These are phyloP conservation scores for Aegithalos caudatus DNA, from an alignment of 2,113 vertebrate species.

Conservation along the genomic window DNA sequence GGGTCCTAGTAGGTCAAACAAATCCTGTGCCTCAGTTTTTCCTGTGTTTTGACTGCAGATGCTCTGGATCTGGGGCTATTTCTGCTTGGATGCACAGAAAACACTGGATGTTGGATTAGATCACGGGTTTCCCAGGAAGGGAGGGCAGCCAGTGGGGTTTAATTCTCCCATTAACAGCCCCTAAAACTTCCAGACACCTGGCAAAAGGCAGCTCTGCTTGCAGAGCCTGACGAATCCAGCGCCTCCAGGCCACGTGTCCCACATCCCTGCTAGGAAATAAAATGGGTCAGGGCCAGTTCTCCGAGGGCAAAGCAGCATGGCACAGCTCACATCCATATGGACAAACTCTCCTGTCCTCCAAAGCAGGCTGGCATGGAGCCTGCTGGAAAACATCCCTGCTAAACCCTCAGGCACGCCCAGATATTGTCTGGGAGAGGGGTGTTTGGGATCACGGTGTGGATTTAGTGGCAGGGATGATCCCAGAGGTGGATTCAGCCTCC, in stretches of 20 bases:
- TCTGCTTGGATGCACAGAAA: not conserved
- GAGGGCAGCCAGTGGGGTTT: not conserved
- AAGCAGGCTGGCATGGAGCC: not conserved
- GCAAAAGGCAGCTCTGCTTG: not conserved
- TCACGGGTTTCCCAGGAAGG: rapidly evolving
- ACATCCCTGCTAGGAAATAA: not conserved
- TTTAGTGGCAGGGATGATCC: not conserved
- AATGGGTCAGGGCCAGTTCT: conserved; percentile 49
- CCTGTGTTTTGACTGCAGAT: not conserved
- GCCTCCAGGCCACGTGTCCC: not conserved
- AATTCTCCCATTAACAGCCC: not conserved
- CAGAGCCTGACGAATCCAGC: not conserved
- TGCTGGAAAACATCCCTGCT: not conserved
- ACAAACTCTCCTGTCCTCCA: not conserved
- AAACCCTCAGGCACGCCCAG: not conserved
- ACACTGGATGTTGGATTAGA: not conserved
- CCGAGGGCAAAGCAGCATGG: conserved; percentile 32
- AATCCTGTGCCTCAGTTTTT: not conserved
- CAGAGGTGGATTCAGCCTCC: not conserved
- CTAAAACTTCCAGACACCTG: not conserved
- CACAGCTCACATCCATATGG: conserved; percentile 49
- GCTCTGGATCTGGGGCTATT: not conserved
- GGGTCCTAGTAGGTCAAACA: not conserved
- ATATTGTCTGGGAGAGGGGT: not conserved
- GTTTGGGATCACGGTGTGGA: not conserved